These are phyloP conservation scores for Baronia brevicornis DNA, from an alignment of 2,888 invertebrate species.

Conservation along the genomic window DNA sequence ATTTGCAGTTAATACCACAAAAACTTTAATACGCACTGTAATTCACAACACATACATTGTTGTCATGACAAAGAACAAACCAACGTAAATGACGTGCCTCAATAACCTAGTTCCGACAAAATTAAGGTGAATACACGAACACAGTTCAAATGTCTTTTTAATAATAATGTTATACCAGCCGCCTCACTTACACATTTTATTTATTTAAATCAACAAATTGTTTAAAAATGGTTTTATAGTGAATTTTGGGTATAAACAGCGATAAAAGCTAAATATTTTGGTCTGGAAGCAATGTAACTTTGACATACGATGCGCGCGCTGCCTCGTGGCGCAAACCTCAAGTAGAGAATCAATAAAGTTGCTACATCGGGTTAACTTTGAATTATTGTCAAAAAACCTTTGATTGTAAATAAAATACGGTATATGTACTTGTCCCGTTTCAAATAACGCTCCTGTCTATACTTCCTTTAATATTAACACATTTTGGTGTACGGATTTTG, in stretches of 20 bases:
- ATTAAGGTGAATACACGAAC: conserved; percentile 6
- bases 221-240: background rate
- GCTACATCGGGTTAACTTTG: conserved; percentile 8
- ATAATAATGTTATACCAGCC: background rate
- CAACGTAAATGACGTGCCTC: background rate
- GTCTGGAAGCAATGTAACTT: conserved; percentile 28
- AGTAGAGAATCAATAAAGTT: conserved; percentile 44
- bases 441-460: too few relatives aligned
- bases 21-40: conserved; percentile 1
- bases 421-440: too few relatives aligned
- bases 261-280: too few relatives aligned
- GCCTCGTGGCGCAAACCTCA: conserved; percentile 26
- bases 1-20: too few relatives aligned
- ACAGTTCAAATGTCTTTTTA: background rate
- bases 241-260: too few relatives aligned
- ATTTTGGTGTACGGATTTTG: too few relatives aligned
- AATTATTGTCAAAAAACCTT: too few relatives aligned
- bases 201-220: background rate
- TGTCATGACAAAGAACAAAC: background rate
- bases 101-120: conserved; percentile 11
- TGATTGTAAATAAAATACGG: too few relatives aligned
- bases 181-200: background rate
- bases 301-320: conserved; percentile 59
- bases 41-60: background rate
- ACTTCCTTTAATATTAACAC: too few relatives aligned